These are phyloP conservation scores for Sinhomidia bicolor DNA, from an alignment of 2,888 invertebrate genomes.

Conservation along the genomic window DNA sequence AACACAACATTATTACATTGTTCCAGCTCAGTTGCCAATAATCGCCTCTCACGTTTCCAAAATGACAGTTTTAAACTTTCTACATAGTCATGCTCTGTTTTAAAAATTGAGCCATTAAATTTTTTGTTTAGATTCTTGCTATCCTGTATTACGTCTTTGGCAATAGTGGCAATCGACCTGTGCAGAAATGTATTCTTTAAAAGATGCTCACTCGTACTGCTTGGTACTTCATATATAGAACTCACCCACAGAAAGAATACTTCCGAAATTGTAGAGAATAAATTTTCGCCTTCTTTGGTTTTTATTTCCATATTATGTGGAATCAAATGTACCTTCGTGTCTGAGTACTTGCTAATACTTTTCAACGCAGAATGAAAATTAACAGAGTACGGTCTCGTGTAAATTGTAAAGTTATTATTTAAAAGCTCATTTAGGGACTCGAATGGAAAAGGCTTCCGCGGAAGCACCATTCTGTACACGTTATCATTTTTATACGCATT, in stretches of 20 bases:
- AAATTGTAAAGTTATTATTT: not conserved
- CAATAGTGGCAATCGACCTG: not conserved
- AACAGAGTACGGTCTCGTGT: not conserved
- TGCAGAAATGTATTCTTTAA: not conserved
- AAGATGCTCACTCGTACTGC: not conserved
- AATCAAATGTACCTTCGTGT: not conserved
- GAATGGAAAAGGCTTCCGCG: not conserved
- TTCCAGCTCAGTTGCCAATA: not conserved
- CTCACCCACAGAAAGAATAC: not conserved
- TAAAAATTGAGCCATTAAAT: not conserved
- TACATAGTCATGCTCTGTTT: not conserved
- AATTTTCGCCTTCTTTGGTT: not conserved
- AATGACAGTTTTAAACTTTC: not conserved
- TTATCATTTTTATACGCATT: not conserved
- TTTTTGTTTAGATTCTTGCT: not conserved
- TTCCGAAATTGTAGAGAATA: not conserved
- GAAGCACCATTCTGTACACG: not conserved
- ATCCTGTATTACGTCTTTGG: not conserved
- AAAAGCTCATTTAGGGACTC: not conserved
- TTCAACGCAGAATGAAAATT: not conserved
- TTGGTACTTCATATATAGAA: no score
- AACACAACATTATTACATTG: not conserved
- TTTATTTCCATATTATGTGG: not conserved
- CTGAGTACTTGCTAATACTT: not conserved
- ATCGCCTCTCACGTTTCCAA: not conserved